Conservation (phyloP, 1,140 invertebrate species). For the Sarcophaga peregrina region DNA sequence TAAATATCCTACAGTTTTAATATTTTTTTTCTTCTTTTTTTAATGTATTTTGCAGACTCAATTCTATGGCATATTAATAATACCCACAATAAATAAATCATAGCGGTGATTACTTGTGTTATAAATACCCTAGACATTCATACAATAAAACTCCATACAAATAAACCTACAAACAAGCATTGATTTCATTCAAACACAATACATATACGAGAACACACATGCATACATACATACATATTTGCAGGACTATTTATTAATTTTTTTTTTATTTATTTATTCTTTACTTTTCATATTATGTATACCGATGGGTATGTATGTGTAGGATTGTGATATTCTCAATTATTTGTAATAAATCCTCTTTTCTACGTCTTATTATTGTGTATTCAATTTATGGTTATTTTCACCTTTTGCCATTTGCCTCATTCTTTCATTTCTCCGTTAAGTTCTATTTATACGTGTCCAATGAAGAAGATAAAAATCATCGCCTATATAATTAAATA, state of each 20-base stretch:
- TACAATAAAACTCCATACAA: too few species aligned
- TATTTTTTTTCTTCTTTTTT: too few species aligned
- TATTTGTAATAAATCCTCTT: background rate
- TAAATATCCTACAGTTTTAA: background rate
- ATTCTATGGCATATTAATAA: background rate
- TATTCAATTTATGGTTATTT: constrained; percentile 16
- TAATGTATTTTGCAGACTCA: too few species aligned
- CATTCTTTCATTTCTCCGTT: background rate
- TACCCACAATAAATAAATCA: background rate
- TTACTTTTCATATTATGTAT: background rate
- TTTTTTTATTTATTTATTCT: background rate
- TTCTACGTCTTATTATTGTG: background rate
- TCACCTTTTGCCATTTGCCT: constrained; percentile 5
- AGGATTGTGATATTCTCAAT: too few species aligned
- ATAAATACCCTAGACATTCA: constrained; percentile 9
- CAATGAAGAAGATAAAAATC: constrained; percentile 20
- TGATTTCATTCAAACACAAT: too few species aligned
- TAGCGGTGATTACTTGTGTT: constrained; percentile 13
- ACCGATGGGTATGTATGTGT: too few species aligned
- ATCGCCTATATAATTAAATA: constrained; percentile 11
- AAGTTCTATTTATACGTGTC: constrained; percentile 4
- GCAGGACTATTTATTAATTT: background rate
- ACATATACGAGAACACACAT: background rate
- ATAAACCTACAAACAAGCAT: background rate
- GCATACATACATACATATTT: background rate